A percentile compares a stretch with the other conserved stretches of the same genome.
phyloP scores from a whole-genome alignment of 2,888 invertebrate genomes.

The Oscheius sp. region DNA sequence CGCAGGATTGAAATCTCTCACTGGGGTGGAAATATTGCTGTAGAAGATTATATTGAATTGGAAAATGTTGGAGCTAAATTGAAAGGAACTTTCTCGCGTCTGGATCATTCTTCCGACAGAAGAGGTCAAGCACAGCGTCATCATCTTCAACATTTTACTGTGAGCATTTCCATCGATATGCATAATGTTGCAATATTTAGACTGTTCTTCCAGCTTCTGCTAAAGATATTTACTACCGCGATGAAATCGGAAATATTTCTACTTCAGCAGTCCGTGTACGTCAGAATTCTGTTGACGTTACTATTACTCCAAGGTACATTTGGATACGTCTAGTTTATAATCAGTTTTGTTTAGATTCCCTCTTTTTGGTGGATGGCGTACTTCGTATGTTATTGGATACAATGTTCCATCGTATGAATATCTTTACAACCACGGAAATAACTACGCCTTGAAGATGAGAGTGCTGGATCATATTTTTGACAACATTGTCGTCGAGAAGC shows the following conservation, averaged over 20 bases:
- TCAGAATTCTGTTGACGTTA: slow-evolving; percentile 92
- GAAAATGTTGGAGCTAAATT: slow-evolving; percentile 91
- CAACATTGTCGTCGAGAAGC: slow-evolving; percentile 92
- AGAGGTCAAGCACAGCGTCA: slow-evolving; percentile 83
- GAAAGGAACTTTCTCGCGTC: slow-evolving; percentile 86
- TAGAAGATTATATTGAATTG: slow-evolving; percentile 92
- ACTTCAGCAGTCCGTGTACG: slow-evolving; percentile 90
- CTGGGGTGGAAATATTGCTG: slow-evolving; percentile 90
- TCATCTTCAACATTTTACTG: slow-evolving; percentile 91
- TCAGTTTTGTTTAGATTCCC: slow-evolving; percentile 82
- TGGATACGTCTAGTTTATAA: background rate
- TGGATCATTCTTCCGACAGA: slow-evolving; percentile 94
- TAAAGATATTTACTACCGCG: slow-evolving; percentile 93
- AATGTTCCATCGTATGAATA: slow-evolving; percentile 97
- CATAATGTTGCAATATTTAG: slow-evolving; percentile 66
- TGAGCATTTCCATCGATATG: slow-evolving; percentile 55
- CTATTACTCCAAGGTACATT: slow-evolving; percentile 82
- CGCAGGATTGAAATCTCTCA: slow-evolving; percentile 94
- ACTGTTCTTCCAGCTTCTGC: slow-evolving; percentile 84
- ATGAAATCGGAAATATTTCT: slow-evolving; percentile 97
- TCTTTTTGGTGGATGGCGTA: slow-evolving; percentile 98
- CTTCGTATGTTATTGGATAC: slow-evolving; percentile 94
- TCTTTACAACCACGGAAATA: slow-evolving; percentile 82
- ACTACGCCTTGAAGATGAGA: slow-evolving; percentile 85
- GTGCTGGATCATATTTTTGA: slow-evolving; percentile 96